A percentile compares a stretch with the other conserved stretches of the same genome.
Evolutionary conservation across 2,888 invertebrate genomes (phyloP).

Genomic region (Brachypalpus laphriformis): DNA sequence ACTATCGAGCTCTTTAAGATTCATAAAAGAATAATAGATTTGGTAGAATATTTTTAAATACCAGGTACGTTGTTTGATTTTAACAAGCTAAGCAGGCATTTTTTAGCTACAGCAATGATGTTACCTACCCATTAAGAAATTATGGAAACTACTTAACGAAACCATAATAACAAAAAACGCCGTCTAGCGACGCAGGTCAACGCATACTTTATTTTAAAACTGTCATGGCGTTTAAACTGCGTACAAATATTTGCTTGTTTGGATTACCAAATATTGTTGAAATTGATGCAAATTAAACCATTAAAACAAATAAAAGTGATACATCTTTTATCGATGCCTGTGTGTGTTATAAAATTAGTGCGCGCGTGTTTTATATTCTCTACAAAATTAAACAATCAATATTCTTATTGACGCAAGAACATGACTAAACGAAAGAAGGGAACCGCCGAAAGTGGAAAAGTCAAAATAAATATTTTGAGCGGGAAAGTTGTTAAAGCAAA

Average conservation of each 20-base stretch:
- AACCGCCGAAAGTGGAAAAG: background rate
- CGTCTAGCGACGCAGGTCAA: background rate
- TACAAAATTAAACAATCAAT: too few relatives aligned
- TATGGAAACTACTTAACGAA: background rate
- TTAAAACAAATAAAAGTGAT: background rate
- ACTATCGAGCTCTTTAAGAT: too few relatives aligned
- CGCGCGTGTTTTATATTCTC: background rate
- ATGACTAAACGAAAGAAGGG: slow-evolving; percentile 42
- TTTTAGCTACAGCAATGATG: background rate
- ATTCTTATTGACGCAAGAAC: background rate
- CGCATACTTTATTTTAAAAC: background rate
- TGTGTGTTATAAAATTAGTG: background rate
- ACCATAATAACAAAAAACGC: background rate
- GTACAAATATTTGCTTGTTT: background rate
- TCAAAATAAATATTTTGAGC: background rate
- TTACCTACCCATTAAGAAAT: background rate
- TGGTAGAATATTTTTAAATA: too few relatives aligned
- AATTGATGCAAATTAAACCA: background rate
- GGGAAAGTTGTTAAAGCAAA: slow-evolving; percentile 28
- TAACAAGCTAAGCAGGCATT: too few relatives aligned
- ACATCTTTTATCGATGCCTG: background rate
- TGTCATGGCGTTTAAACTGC: background rate
- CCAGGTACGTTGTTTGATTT: too few relatives aligned
- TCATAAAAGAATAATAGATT: too few relatives aligned
- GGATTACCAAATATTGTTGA: background rate